phyloP scores from a whole-genome alignment of 2,888 invertebrate species.

The Automeris io region DNA sequence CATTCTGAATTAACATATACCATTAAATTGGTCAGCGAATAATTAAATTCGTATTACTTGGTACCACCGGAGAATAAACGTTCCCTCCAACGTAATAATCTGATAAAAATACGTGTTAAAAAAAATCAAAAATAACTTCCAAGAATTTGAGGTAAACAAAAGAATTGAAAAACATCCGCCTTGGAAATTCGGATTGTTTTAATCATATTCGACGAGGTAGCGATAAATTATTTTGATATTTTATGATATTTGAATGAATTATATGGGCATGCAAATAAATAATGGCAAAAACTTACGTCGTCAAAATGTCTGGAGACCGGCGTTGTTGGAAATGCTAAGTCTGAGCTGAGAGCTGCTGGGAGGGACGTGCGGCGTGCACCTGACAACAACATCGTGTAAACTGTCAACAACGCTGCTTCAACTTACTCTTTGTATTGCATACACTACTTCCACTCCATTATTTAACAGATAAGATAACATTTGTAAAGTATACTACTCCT shows the following conservation, averaged over 20 bases:
- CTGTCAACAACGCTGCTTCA: slow-evolving; percentile 26
- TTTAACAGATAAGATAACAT: slow-evolving; percentile 62
- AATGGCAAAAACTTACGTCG: slow-evolving; percentile 36
- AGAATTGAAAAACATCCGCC: no score
- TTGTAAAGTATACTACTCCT: slow-evolving; percentile 31
- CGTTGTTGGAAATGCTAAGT: slow-evolving; percentile 18
- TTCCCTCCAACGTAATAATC: no score
- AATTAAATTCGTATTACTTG: background rate
- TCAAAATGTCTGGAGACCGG: slow-evolving; percentile 24
- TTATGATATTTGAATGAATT: no score
- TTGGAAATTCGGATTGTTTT: no score
- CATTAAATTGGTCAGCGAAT: background rate
- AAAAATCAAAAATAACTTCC: no score
- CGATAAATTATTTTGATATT: no score
- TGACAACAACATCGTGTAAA: slow-evolving; percentile 63
- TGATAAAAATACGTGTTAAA: no score
- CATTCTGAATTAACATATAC: background rate
- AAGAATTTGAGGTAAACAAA: no score
- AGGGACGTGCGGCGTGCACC: slow-evolving; percentile 54
- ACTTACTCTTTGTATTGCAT: slow-evolving; percentile 31
- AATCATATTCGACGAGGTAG: no score
- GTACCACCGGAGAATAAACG: no score
- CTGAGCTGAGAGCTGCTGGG: slow-evolving; percentile 27
- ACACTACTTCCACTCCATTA: slow-evolving; percentile 39
- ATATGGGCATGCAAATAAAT: no score